Conservation (phyloP, 2,888 invertebrate genomes). For the Empis livida region DNA sequence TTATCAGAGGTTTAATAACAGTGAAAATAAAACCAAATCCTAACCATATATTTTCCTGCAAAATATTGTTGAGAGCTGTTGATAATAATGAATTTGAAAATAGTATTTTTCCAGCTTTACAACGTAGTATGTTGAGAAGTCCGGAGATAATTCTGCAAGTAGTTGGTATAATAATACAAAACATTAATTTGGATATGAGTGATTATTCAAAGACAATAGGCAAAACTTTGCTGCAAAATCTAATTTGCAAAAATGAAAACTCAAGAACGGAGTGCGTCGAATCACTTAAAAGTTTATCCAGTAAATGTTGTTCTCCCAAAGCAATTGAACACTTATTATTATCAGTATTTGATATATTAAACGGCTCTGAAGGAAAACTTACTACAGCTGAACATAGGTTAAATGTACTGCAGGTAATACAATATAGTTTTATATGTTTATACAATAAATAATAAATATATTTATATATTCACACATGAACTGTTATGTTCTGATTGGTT, state of each 20-base stretch:
- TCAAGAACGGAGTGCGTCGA: constrained; percentile 61
- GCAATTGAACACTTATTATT: constrained; percentile 55
- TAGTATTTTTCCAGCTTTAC: constrained; percentile 66
- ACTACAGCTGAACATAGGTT: constrained; percentile 81
- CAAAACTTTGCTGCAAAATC: constrained; percentile 67
- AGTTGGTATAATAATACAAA: constrained; percentile 61
- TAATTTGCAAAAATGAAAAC: constrained; percentile 73
- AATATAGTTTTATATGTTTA: too few relatives aligned
- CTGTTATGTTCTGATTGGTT: too few relatives aligned
- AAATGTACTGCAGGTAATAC: constrained; percentile 58
- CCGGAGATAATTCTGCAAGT: constrained; percentile 82
- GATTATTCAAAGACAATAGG: constrained; percentile 64
- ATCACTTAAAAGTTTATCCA: constrained; percentile 56
- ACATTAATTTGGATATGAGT: constrained; percentile 62
- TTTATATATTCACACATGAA: too few relatives aligned
- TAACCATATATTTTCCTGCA: constrained; percentile 52
- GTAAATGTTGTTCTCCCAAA: constrained; percentile 52
- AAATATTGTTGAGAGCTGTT: constrained; percentile 49
- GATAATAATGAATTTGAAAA: constrained; percentile 57
- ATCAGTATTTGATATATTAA: constrained; percentile 64
- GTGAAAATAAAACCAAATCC: constrained; percentile 63
- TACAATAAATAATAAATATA: too few relatives aligned
- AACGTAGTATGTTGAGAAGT: constrained; percentile 83
- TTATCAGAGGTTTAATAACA: constrained; percentile 64
- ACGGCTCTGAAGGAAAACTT: constrained; percentile 83